Evolutionary conservation across 2,797 vertebrate species (phyloP).

Genomic region (Cyprinella venusta): DNA sequence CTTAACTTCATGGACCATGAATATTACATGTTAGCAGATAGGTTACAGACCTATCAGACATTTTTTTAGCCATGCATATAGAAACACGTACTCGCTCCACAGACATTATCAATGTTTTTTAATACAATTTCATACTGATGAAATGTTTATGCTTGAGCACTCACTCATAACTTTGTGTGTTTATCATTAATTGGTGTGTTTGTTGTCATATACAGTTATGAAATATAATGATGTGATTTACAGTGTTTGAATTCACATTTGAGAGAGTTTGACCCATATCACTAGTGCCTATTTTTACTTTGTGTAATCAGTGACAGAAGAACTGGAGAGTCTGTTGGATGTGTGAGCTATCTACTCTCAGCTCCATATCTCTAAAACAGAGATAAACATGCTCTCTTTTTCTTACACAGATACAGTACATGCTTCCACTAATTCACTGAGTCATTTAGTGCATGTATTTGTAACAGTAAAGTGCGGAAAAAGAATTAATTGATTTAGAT

Average conservation of each 20-base stretch:
- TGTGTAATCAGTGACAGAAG: slow-evolving; percentile 44
- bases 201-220: neutral
- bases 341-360: slow-evolving; percentile 63
- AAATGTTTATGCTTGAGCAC: neutral
- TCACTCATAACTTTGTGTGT: neutral
- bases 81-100: neutral
- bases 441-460: neutral
- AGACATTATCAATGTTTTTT: neutral
- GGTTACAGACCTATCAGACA: neutral
- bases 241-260: neutral
- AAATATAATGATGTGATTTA: neutral
- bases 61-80: neutral
- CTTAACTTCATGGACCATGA: neutral
- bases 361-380: slow-evolving; percentile 64
- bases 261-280: slow-evolving; percentile 6
- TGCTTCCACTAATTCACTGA: neutral
- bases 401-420: slow-evolving; percentile 22
- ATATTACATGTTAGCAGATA: no score
- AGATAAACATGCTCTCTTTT: slow-evolving; percentile 62
- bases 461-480: neutral
- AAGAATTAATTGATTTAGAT: slow-evolving; percentile 8
- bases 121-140: neutral
- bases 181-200: neutral
- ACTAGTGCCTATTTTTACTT: slow-evolving; percentile 58
- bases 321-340: slow-evolving; percentile 48